Conservation (phyloP, 1,140 invertebrate genomes). For the Notospermus geniculatus region DNA sequence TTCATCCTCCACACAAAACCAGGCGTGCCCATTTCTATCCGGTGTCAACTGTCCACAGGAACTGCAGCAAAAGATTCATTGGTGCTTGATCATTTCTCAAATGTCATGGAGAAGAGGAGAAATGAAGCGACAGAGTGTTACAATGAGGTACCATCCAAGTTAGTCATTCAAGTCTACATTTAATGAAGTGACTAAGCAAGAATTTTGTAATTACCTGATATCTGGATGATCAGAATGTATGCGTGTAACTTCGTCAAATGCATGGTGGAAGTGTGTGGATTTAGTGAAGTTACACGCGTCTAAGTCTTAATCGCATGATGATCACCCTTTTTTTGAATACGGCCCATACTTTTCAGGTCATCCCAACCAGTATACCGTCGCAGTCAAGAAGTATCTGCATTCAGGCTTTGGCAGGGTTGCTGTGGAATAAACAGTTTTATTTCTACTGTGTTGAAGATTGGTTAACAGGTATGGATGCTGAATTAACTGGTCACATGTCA, state of each 20-base stretch:
- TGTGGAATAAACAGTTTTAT: constrained; percentile 59
- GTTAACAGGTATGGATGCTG: constrained; percentile 24
- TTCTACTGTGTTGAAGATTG: constrained; percentile 53
- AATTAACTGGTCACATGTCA: not conserved
- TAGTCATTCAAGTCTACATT: too few species aligned
- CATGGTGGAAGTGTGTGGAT: too few species aligned
- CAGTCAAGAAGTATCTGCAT: constrained; percentile 40
- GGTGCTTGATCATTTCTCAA: not conserved
- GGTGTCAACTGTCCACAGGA: constrained; percentile 22
- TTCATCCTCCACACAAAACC: constrained; percentile 42
- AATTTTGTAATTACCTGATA: too few species aligned
- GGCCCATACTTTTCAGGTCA: constrained; percentile 37
- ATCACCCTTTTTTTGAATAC: too few species aligned
- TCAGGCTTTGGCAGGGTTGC: constrained; percentile 54
- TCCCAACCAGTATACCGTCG: constrained; percentile 26
- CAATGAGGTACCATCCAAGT: constrained; percentile 32
- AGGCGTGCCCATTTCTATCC: constrained; percentile 35
- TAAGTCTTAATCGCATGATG: too few species aligned
- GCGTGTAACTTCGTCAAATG: too few species aligned
- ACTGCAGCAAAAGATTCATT: not conserved
- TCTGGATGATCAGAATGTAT: too few species aligned
- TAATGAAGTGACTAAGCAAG: too few species aligned
- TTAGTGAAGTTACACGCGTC: too few species aligned
- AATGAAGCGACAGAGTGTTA: constrained; percentile 52
- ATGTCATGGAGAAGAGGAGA: constrained; percentile 37